Conservation (phyloP, 2,888 invertebrate species). For the Caenorhabditis panamensis region DNA sequence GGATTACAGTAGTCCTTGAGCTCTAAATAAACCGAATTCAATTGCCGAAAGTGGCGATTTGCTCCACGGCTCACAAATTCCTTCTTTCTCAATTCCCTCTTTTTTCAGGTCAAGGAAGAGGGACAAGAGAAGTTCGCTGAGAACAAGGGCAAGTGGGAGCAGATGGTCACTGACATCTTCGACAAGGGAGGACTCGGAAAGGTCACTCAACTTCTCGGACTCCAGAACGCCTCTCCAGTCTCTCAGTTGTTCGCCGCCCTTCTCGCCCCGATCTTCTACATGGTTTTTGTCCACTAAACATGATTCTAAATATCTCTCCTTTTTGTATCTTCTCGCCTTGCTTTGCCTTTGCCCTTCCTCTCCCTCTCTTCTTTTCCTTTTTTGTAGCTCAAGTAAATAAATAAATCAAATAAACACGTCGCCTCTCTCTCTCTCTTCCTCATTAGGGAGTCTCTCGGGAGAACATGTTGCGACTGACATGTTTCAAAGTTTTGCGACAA, state of each 20-base stretch:
- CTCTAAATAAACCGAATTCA: too few species aligned
- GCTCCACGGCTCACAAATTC: too few species aligned
- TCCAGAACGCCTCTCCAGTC: slow-evolving; percentile 47
- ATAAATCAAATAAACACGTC: slow-evolving; percentile 59
- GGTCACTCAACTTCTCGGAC: slow-evolving; percentile 60
- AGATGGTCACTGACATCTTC: slow-evolving; percentile 71
- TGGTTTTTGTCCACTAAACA: slow-evolving; percentile 62
- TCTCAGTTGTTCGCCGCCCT: slow-evolving; percentile 28
- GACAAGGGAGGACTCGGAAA: slow-evolving; percentile 65
- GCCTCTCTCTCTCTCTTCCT: slow-evolving; percentile 19
- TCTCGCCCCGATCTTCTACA: slow-evolving; percentile 64
- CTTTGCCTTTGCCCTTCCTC: slow-evolving; percentile 15
- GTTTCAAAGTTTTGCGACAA: slow-evolving; percentile 37
- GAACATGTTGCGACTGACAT: neutral
- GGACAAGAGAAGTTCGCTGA: slow-evolving; percentile 69
- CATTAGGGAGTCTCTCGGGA: slow-evolving; percentile 50
- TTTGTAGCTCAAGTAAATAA: slow-evolving; percentile 33
- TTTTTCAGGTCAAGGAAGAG: slow-evolving; percentile 68
- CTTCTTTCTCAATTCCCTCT: neutral
- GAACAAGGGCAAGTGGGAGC: slow-evolving; percentile 72
- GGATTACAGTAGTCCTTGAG: too few species aligned
- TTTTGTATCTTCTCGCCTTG: slow-evolving; percentile 11
- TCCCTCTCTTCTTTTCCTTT: slow-evolving; percentile 23
- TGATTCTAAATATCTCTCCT: slow-evolving; percentile 15
- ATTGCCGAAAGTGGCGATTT: too few species aligned